Percentiles rank a stretch among this genome's conserved stretches.
phyloP scores from a whole-genome alignment of 1,140 invertebrate species.

The Drosophila serrata region DNA sequence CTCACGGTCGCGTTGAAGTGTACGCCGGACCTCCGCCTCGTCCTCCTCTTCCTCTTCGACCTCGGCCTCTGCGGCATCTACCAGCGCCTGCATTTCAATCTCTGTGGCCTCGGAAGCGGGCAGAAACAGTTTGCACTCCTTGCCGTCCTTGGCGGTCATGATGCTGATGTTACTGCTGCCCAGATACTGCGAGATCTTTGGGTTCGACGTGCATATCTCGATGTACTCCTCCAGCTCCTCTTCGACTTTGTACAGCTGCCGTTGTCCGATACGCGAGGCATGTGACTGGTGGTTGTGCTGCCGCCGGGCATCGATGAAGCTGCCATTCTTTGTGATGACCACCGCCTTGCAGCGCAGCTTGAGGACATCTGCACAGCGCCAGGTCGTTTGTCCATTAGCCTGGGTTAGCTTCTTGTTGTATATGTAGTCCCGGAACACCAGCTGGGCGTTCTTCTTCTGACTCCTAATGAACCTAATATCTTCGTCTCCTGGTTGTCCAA shows the following conservation, averaged over 20 bases:
- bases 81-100: constrained; percentile 70
- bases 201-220: constrained; percentile 72
- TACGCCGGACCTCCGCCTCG: constrained; percentile 12
- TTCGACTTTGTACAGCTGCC: constrained; percentile 70
- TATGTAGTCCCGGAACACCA: constrained; percentile 73
- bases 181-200: constrained; percentile 73
- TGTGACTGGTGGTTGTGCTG: constrained; percentile 73
- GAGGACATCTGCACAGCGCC: constrained; percentile 74
- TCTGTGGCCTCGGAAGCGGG: constrained; percentile 71
- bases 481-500: constrained; percentile 23
- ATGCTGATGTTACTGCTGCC: constrained; percentile 76
- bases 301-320: constrained; percentile 62
- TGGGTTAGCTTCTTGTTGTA: constrained; percentile 83
- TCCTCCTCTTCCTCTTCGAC: constrained; percentile 43
- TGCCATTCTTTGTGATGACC: constrained; percentile 69
- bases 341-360: constrained; percentile 79
- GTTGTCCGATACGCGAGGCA: constrained; percentile 54
- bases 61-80: constrained; percentile 46
- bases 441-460: constrained; percentile 80
- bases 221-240: constrained; percentile 78
- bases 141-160: constrained; percentile 72
- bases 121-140: constrained; percentile 75
- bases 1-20: background rate
- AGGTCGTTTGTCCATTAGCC: constrained; percentile 79
- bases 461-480: constrained; percentile 74